Conservation (phyloP, 2,113 vertebrate species). For the Platycercus adscitus region DNA sequence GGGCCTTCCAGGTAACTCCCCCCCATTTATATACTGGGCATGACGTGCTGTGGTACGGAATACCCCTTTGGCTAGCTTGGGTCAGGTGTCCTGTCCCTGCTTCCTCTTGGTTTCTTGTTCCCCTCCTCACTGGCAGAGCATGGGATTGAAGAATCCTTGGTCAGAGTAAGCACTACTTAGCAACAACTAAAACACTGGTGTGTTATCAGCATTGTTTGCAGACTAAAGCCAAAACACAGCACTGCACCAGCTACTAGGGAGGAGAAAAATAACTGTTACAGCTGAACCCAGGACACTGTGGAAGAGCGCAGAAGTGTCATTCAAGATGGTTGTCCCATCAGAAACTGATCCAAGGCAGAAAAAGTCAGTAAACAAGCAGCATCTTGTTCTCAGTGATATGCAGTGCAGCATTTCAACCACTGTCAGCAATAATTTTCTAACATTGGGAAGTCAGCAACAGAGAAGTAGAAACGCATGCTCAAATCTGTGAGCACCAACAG, state of each 20-base stretch:
- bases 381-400: background rate
- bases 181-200: background rate
- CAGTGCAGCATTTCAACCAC: background rate
- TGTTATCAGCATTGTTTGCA: background rate
- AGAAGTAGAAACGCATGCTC: background rate
- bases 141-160: background rate
- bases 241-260: background rate
- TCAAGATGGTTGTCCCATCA: background rate
- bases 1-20: background rate
- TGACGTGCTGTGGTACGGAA: background rate
- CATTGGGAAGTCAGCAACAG: background rate
- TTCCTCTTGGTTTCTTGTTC: background rate
- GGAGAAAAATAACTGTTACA: background rate
- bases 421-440: background rate
- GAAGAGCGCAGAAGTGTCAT: background rate
- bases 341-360: background rate
- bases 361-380: background rate
- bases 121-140: background rate
- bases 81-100: background rate
- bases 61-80: background rate
- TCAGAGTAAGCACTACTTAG: background rate
- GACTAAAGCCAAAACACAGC: background rate
- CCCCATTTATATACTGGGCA: background rate
- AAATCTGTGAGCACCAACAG: background rate
- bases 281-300: background rate